Percentiles rank a stretch among this genome's conserved stretches.
Evolutionary conservation across 2,888 invertebrate genomes (phyloP).

Genomic region (Spodoptera exigua): DNA sequence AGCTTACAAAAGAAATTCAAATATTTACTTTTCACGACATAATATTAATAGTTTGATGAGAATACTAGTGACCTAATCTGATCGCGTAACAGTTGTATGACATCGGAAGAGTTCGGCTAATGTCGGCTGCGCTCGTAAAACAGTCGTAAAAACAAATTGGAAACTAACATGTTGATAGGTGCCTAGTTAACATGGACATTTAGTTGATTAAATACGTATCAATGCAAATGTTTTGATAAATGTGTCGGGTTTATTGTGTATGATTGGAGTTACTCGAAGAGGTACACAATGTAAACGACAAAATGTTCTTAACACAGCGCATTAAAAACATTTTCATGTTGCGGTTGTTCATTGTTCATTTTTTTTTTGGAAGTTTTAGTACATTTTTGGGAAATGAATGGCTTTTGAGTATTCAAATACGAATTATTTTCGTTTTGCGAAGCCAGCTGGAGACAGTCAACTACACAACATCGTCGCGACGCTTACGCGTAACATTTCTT

Average conservation of each 20-base stretch:
- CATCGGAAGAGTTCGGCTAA: slow-evolving; percentile 68
- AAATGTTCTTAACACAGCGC: too few relatives aligned
- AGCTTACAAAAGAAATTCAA: slow-evolving; percentile 6
- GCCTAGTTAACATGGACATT: slow-evolving; percentile 42
- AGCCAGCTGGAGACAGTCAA: too few relatives aligned
- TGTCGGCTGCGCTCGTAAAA: slow-evolving; percentile 73
- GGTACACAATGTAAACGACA: too few relatives aligned
- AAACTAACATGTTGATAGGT: slow-evolving; percentile 54
- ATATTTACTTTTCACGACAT: slow-evolving; percentile 41
- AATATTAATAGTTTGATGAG: slow-evolving; percentile 52
- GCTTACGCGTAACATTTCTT: too few relatives aligned
- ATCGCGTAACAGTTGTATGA: slow-evolving; percentile 43
- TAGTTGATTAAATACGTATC: slow-evolving; percentile 47
- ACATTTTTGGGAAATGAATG: too few relatives aligned
- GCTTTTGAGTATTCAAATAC: too few relatives aligned
- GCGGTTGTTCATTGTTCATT: too few relatives aligned
- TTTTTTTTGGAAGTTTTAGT: too few relatives aligned
- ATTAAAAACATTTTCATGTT: too few relatives aligned
- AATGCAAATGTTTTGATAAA: slow-evolving; percentile 14
- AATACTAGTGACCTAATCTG: slow-evolving; percentile 54
- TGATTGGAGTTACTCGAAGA: too few relatives aligned
- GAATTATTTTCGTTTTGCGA: too few relatives aligned
- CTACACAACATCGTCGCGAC: too few relatives aligned
- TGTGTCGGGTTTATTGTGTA: not conserved
- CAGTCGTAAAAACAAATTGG: slow-evolving; percentile 65